Evolutionary conservation across 2,113 vertebrate species (phyloP).

Genomic region (Pagrus major): DNA sequence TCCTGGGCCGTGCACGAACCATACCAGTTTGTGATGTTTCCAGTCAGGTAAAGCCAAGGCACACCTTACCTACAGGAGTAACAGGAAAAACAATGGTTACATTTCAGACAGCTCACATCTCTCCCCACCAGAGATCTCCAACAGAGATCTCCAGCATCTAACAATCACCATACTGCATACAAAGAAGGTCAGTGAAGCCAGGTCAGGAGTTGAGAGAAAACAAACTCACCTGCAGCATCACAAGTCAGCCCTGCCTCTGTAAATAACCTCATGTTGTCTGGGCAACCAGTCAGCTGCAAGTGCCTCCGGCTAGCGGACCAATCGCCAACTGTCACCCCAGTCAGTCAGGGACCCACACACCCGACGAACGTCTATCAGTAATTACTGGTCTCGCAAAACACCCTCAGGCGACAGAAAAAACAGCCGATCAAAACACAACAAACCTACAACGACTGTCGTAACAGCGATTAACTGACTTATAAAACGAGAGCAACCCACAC

Average conservation of each 20-base stretch:
- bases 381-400: slow-evolving; percentile 18
- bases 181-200: slow-evolving; percentile 7
- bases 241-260: background rate
- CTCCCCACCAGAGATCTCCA: background rate
- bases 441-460: background rate
- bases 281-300: slow-evolving; percentile 37
- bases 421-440: background rate
- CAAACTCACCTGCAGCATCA: background rate
- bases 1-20: too few species aligned
- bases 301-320: slow-evolving; percentile 37
- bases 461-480: slow-evolving; percentile 9
- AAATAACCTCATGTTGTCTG: background rate
- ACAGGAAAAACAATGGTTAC: slow-evolving; percentile 18
- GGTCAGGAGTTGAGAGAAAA: slow-evolving; percentile 20
- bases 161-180: slow-evolving; percentile 12
- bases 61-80: background rate
- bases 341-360: slow-evolving; percentile 33
- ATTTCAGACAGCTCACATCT: slow-evolving; percentile 14
- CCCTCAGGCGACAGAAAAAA: background rate
- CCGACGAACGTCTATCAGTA: slow-evolving; percentile 39
- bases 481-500: background rate
- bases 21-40: too few species aligned
- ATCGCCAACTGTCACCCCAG: slow-evolving; percentile 15
- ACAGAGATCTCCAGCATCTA: slow-evolving; percentile 23
- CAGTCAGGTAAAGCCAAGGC: too few species aligned